phyloP scores from a whole-genome alignment of 2,797 vertebrate genomes.

The Sus cebifrons region DNA sequence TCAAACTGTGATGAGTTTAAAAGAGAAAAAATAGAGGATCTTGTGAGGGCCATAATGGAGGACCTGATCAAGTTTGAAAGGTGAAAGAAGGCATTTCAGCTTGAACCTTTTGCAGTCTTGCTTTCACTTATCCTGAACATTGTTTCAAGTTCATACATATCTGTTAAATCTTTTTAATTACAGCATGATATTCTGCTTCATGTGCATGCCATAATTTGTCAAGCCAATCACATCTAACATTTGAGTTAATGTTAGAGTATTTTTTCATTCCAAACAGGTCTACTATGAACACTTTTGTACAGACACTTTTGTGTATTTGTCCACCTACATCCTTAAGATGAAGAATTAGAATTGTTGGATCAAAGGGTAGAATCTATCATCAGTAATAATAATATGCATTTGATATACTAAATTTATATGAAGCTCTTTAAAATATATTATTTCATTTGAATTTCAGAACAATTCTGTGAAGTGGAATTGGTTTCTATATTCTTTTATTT shows the following conservation, averaged over 20 bases:
- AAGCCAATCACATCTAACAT: not conserved
- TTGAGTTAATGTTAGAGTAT: not conserved
- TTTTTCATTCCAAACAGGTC: not conserved
- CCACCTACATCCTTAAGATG: not conserved
- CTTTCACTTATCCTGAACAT: conserved; percentile 30
- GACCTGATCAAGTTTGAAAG: not conserved
- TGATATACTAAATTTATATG: not conserved
- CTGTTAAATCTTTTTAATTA: conserved; percentile 26
- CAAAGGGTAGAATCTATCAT: not conserved
- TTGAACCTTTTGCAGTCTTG: not conserved
- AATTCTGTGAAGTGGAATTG: not conserved
- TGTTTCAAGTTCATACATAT: not conserved
- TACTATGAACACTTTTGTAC: not conserved
- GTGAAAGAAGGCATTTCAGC: not conserved
- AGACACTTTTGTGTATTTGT: conserved; percentile 15
- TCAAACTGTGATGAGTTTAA: conserved; percentile 45
- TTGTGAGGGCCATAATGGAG: not conserved
- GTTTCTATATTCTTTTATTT: not conserved
- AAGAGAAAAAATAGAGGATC: not conserved
- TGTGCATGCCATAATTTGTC: not conserved
- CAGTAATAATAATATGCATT: not conserved
- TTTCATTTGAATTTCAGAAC: conserved; percentile 53
- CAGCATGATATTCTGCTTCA: not conserved
- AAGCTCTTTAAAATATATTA: not conserved
- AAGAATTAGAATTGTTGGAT: conserved; percentile 33